Conservation (phyloP, 2,113 vertebrate species). For the Catharus minimus region DNA sequence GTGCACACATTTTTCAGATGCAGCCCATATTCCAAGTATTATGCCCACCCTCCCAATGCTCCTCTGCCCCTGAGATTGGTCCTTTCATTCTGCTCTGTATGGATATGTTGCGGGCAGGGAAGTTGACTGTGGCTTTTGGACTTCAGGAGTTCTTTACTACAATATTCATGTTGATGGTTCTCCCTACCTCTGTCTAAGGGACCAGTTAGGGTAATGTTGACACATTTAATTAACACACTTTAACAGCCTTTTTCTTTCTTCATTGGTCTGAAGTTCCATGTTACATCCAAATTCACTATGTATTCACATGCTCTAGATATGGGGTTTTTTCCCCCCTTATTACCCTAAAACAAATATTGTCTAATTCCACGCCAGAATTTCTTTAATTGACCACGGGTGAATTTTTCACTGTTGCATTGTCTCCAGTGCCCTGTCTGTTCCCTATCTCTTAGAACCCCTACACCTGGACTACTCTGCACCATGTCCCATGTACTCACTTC, state of each 20-base stretch:
- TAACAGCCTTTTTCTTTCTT: neutral
- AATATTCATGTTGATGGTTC: neutral
- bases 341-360: neutral
- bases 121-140: neutral
- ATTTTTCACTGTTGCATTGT: accelerated
- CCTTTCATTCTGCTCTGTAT: neutral
- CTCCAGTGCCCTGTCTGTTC: neutral
- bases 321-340: neutral
- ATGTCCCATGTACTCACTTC: neutral
- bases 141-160: neutral
- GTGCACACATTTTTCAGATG: neutral
- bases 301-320: neutral
- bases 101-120: accelerated
- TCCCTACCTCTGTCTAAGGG: neutral
- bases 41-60: accelerated
- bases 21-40: neutral
- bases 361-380: neutral
- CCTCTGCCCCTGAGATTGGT: neutral
- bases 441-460: neutral
- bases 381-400: neutral
- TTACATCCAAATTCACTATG: neutral
- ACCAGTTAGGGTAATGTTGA: accelerated
- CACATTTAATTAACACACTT: neutral
- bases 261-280: neutral
- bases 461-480: neutral